Evolutionary conservation across 2,113 vertebrate genomes (phyloP), one percentile per base, ranked within the genome.

Genomic region (Raja brachyura): DNA sequence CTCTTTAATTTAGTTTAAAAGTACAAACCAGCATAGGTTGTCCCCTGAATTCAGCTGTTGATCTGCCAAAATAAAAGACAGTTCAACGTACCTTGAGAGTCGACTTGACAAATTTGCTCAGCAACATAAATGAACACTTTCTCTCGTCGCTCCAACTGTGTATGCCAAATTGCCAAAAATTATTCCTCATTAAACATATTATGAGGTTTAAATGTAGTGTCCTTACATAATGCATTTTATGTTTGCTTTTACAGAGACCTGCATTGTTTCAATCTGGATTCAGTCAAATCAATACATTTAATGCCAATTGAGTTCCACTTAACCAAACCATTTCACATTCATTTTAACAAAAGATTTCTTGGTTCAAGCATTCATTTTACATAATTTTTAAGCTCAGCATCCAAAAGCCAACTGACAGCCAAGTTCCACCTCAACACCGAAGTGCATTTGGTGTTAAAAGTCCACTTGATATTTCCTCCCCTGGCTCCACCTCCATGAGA

Each of bases 191-290:
- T 63, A 59, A 88, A 18, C 31, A 88, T 22, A 88, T 13, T 59
- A 88, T 11, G 61, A 88, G 56, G 14, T 33, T 28, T 33, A 88
- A 63, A 88, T 18, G 59, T 88, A 16, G 11, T n/a, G 28, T 66
- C 85, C 61, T 66, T 63, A 18, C 18, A 28, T 33, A 66, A 31
- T 18, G n/a, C 54, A 88, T 63, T 90, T 90, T 90, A 22, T 22
- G 22, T 83, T 83, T 83, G 48, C 25, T 83, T 83, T 59, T 4
- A 83, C 79, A 83, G 28, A 56, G 54, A 56, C 48, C 28, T 83
- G 18, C 16, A 22, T 59, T 75, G 59, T 63, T 88, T 63, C 63
- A 88, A 90, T 63, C 56, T 90, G 86, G n/a, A 90, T 66, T 90
- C 79, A 83, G 20, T 83, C 31, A 68, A 90, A 5, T 68, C n/a